These are phyloP conservation scores for Aleiodes testaceus DNA, from an alignment of 2,888 invertebrate species.

Conservation along the genomic window DNA sequence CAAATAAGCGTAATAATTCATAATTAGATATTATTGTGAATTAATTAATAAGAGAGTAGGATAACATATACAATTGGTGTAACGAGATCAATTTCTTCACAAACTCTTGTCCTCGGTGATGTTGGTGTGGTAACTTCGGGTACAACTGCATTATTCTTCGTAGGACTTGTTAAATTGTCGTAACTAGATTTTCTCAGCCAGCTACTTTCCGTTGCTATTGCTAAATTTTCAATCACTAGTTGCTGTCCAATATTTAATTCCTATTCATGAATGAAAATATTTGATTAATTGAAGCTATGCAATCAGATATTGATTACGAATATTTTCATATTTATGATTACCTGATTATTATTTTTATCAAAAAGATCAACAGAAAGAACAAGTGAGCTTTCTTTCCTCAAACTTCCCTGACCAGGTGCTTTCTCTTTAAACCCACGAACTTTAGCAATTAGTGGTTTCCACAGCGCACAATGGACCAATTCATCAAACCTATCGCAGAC, in stretches of 20 bases:
- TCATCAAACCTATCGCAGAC: conserved; percentile 60
- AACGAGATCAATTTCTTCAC: conserved; percentile 55
- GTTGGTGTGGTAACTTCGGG: background rate
- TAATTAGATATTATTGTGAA: background rate
- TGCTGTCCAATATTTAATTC: conserved; percentile 79
- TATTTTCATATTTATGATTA: conserved; percentile 44
- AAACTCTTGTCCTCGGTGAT: conserved; percentile 7
- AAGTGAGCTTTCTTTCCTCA: conserved; percentile 80
- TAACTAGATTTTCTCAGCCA: conserved; percentile 59
- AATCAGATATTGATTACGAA: background rate
- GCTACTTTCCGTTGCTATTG: conserved; percentile 67
- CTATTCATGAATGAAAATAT: conserved; percentile 52
- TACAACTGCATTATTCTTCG: conserved; percentile 29
- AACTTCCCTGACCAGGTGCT: conserved; percentile 61
- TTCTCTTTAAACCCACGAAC: conserved; percentile 83
- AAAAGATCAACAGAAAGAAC: conserved; percentile 86
- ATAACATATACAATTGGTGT: conserved; percentile 53
- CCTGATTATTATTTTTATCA: conserved; percentile 79
- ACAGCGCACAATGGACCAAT: conserved; percentile 79
- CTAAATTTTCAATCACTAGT: conserved; percentile 78
- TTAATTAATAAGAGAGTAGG: background rate
- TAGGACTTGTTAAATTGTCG: conserved; percentile 58
- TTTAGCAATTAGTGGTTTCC: conserved; percentile 86
- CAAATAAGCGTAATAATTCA: conserved; percentile 1
- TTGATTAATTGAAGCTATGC: background rate